Base-by-base conservation (phyloP, 2,113 vertebrate species). In the Rhinogobius similis region DNA sequence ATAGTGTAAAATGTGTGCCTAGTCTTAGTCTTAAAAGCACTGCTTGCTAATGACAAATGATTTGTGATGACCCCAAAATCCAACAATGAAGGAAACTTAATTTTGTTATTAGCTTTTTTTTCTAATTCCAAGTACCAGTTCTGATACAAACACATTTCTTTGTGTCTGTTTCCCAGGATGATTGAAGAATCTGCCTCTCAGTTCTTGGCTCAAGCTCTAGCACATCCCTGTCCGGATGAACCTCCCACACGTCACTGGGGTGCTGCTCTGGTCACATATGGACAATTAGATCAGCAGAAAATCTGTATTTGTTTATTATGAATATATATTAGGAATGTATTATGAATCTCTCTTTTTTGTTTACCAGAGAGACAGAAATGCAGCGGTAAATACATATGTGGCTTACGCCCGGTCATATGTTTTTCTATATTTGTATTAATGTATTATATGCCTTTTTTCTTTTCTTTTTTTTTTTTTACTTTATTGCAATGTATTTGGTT, bases 81-180 rank as follows among this genome's bases (percentile, higher is more conserved):
- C 16, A 20, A 46, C 16, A 46, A 46, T 7, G 18, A 46, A 20
- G 0, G 8, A 46, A 43, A 2, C 32, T 36, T n/a, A n/a, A n/a
- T n/a, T n/a, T 36, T 36, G 3, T 36, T 23, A 4, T 20, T 23
- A 52, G 20, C 1, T 50, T 50, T 50, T 50, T n/a, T 2, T 29
- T 23, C 48, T 3, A 20, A 4, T 29, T 18, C 0, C 5, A 11
- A 66, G 23, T 8, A 56, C 41, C 26, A 41, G 13, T n/a, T n/a
- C 11, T 52, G 6, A 13, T 11, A 68, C 9, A 36, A 74, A 50
- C 44, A 61, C 16, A 70, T 56, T 21, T 55, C 14, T 27, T 56
- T 85, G 52, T 8, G 46, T 73, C 67, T 74, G 48, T 85, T 58
- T 79, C 78, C 52, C 76, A 93, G 92, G 91, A 92, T 8, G 92